Percentiles rank a stretch among this genome's conserved stretches.
These are phyloP conservation scores for Phymanthus crucifer DNA, from an alignment of 92 coral and sea anemone genomes.

Conservation along the genomic window DNA sequence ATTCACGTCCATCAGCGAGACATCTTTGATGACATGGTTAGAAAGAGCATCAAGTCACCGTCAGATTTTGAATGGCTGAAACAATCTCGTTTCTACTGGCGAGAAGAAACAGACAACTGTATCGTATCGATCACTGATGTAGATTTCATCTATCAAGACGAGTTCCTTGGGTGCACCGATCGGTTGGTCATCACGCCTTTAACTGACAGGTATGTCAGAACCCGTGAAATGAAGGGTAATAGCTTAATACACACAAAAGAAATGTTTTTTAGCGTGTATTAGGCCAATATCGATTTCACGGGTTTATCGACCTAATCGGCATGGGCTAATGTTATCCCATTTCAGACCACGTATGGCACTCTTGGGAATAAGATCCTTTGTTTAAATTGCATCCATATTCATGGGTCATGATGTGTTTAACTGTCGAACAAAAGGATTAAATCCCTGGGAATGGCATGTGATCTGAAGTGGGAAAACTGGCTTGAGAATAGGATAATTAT, in stretches of 20 bases:
- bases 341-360: background rate
- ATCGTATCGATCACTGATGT: conserved; percentile 98
- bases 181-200: conserved; percentile 96
- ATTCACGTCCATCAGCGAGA: conserved; percentile 98
- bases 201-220: conserved; percentile 84
- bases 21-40: conserved; percentile 95
- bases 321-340: background rate
- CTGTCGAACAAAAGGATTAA: too few relatives aligned
- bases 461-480: too few relatives aligned
- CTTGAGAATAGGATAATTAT: too few relatives aligned
- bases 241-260: too few relatives aligned
- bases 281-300: too few relatives aligned
- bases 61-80: conserved; percentile 98
- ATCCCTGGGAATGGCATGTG: too few relatives aligned
- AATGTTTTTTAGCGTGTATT: too few relatives aligned
- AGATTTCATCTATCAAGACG: conserved; percentile 94
- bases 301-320: too few relatives aligned
- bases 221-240: too few relatives aligned
- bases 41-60: conserved; percentile 87
- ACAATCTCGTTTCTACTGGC: conserved; percentile 97
- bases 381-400: background rate
- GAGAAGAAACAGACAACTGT: conserved; percentile 97
- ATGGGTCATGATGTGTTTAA: too few relatives aligned
- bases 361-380: background rate
- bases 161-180: conserved; percentile 98